Percentiles rank a stretch among this genome's conserved stretches.
These are phyloP conservation scores for Ridgeia piscesae DNA, from an alignment of 1,140 invertebrate genomes.

Conservation along the genomic window DNA sequence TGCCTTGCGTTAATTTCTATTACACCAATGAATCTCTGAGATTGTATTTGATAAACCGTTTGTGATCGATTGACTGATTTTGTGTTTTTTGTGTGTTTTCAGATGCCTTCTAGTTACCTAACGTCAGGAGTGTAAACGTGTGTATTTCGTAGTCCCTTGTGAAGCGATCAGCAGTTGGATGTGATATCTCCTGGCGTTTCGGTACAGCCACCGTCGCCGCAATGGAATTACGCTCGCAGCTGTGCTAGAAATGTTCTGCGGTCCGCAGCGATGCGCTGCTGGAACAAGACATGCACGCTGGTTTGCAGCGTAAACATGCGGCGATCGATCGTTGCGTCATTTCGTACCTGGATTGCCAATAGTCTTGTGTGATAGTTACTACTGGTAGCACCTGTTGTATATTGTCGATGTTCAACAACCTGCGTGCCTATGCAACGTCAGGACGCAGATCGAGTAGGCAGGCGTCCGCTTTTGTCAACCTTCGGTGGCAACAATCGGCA, in stretches of 20 bases:
- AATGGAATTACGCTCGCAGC: not conserved
- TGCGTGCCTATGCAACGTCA: conserved; percentile 20
- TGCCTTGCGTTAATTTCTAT: not conserved
- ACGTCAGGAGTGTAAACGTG: not conserved
- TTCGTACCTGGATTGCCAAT: not conserved
- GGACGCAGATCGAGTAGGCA: conserved; percentile 32
- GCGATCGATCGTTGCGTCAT: not conserved
- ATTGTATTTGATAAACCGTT: not conserved
- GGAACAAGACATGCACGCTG: not conserved
- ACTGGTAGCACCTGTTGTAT: not conserved
- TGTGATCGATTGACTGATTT: not conserved
- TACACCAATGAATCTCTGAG: not conserved
- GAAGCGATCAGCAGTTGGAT: not conserved
- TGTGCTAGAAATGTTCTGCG: not conserved
- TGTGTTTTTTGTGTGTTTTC: not conserved
- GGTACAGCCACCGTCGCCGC: not conserved
- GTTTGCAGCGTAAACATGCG: not conserved
- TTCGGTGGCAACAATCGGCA: conserved; percentile 48
- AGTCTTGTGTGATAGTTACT: not conserved
- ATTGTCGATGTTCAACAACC: not conserved
- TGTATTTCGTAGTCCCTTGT: not conserved
- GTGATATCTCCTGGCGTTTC: not conserved
- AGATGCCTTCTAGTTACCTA: not conserved
- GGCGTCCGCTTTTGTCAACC: conserved; percentile 44
- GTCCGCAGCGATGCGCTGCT: not conserved